Percentiles rank a stretch among this genome's conserved stretches.
phyloP scores from a whole-genome alignment of 2,113 vertebrate species.

The Bothrops jararaca region DNA sequence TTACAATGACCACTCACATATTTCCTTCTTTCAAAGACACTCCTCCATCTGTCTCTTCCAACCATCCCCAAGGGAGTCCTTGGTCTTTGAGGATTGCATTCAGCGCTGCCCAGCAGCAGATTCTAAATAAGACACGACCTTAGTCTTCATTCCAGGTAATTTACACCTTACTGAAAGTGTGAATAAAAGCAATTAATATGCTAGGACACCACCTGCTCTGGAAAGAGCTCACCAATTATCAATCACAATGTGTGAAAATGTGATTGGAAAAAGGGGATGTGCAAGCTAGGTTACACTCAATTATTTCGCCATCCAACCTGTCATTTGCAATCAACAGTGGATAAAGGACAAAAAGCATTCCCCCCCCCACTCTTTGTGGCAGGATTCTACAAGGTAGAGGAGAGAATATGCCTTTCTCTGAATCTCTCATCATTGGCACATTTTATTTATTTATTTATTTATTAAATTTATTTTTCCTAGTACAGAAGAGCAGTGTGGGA shows the following conservation, averaged over 20 bases:
- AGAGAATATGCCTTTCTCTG: not conserved
- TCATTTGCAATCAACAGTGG: not conserved
- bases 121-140: not conserved
- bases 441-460: not conserved
- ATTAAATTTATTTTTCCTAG: not conserved
- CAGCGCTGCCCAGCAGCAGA: not conserved
- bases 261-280: conserved; percentile 3
- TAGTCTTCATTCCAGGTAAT: conserved; percentile 9
- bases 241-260: conserved; percentile 36
- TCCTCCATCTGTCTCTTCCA: conserved; percentile 3
- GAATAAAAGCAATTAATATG: conserved; percentile 36
- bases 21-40: not conserved
- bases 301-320: not conserved
- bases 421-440: not conserved
- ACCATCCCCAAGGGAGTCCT: not conserved
- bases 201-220: conserved; percentile 35
- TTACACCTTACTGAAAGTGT: conserved; percentile 30
- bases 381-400: not conserved
- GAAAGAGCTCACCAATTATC: conserved; percentile 36
- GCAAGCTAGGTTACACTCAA: not conserved
- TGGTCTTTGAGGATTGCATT: not conserved
- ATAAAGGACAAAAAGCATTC: not conserved
- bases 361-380: not conserved
- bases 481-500: not conserved
- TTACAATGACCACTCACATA: not conserved